Conservation (phyloP, 1,140 invertebrate genomes). For the Drosophila watanabei region DNA sequence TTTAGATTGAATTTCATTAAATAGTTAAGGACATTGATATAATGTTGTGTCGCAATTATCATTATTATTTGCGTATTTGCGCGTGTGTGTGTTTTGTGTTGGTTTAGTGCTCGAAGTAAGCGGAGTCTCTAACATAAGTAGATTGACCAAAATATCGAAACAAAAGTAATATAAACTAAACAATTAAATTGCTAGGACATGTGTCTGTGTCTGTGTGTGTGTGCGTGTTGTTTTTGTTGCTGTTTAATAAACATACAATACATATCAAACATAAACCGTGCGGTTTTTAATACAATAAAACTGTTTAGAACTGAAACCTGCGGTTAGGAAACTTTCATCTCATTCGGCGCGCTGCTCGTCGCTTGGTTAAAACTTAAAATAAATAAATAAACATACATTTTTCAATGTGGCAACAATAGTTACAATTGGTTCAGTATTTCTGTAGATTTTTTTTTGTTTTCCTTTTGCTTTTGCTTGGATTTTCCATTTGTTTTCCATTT, state of each 20-base stretch:
- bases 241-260: conserved; percentile 62
- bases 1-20: conserved; percentile 82
- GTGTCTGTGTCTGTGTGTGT: conserved; percentile 50
- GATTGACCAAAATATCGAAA: conserved; percentile 46
- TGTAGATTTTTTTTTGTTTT: conserved; percentile 42
- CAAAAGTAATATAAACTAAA: conserved; percentile 69
- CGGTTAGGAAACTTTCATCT: conserved; percentile 63
- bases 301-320: conserved; percentile 64
- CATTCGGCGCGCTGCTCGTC: conserved; percentile 17
- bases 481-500: conserved; percentile 10
- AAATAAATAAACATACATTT: conserved; percentile 84
- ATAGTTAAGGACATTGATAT: conserved; percentile 84
- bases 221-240: conserved; percentile 31
- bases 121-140: conserved; percentile 28
- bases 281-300: conserved; percentile 63
- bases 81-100: conserved; percentile 34
- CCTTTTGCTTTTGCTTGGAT: conserved; percentile 11
- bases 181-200: conserved; percentile 81
- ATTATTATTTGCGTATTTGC: conserved; percentile 52
- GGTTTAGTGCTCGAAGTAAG: conserved; percentile 63
- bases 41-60: conserved; percentile 70
- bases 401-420: conserved; percentile 82
- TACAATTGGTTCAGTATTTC: conserved; percentile 68
- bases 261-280: conserved; percentile 64
- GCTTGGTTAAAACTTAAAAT: conserved; percentile 75